Conservation (phyloP, 2,113 vertebrate species). For the Crotalus viridis region DNA sequence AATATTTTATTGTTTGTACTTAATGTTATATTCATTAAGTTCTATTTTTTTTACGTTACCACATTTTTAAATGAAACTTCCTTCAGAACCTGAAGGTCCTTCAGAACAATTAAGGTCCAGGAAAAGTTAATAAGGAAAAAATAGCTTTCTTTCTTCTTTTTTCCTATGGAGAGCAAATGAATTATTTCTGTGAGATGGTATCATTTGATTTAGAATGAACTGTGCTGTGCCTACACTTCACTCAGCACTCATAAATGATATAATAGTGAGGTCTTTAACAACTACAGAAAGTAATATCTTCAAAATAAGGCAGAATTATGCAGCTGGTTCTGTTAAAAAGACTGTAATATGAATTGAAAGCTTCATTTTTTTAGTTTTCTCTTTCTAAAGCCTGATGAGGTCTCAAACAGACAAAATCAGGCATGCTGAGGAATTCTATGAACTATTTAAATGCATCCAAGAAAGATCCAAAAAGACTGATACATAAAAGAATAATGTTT, state of each 20-base stretch:
- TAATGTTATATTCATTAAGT: slow-evolving; percentile 8
- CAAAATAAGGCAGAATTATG: not conserved
- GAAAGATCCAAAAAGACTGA: not conserved
- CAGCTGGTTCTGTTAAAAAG: not conserved
- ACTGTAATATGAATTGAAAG: not conserved
- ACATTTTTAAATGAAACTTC: slow-evolving; percentile 8
- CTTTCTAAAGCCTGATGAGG: not conserved
- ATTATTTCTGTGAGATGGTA: slow-evolving; percentile 6
- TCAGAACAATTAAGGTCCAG: not conserved
- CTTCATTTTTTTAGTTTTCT: not conserved
- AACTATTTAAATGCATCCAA: not conserved
- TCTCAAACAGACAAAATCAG: not conserved
- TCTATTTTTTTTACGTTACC: slow-evolving; percentile 6
- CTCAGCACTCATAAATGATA: slow-evolving; percentile 19
- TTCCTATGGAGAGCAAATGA: slow-evolving; percentile 20
- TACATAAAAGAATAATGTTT: not conserved
- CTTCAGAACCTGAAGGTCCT: not conserved
- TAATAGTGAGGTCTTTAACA: not conserved
- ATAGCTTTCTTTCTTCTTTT: not conserved
- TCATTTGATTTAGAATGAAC: slow-evolving; percentile 18
- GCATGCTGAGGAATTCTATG: not conserved
- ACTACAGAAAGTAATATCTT: slow-evolving; percentile 10
- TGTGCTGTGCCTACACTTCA: not conserved
- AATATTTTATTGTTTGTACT: slow-evolving; percentile 26
- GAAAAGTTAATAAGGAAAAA: slow-evolving; percentile 13